These are phyloP conservation scores for Serranus cabrilla DNA, from an alignment of 2,797 vertebrate genomes.

Conservation along the genomic window DNA sequence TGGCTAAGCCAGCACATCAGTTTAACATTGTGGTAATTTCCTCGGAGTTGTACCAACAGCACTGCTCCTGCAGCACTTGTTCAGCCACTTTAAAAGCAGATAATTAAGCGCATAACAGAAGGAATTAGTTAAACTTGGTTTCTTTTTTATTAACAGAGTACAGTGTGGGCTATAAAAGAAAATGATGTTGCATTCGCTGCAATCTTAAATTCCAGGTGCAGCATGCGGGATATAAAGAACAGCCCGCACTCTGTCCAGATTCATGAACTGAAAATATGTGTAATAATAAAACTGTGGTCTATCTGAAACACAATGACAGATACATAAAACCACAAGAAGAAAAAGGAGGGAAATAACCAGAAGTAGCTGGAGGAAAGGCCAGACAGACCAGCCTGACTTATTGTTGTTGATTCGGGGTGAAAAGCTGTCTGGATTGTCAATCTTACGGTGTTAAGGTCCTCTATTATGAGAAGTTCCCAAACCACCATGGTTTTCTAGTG, in stretches of 20 bases:
- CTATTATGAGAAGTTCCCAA: neutral
- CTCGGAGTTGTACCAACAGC: conserved; percentile 27
- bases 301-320: neutral
- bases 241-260: conserved; percentile 6
- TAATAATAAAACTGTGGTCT: neutral
- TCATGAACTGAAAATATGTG: conserved; percentile 7
- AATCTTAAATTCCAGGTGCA: conserved; percentile 32
- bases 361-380: neutral
- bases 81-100: conserved; percentile 43
- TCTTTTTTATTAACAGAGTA: conserved; percentile 50
- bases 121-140: conserved; percentile 52
- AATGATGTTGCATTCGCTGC: conserved; percentile 40
- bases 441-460: neutral
- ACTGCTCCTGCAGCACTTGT: conserved; percentile 33
- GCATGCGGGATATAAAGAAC: conserved; percentile 5
- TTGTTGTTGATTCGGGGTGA: neutral
- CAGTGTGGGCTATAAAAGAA: conserved; percentile 55
- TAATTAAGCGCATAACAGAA: conserved; percentile 51
- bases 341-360: conserved; percentile 9
- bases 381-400: neutral
- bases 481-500: neutral
- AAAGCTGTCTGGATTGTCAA: neutral
- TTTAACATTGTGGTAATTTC: conserved; percentile 45
- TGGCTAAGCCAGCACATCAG: conserved; percentile 4
- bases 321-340: neutral